These are phyloP conservation scores for Hermaeophaga mercurialis DNA, from an alignment of 2,888 invertebrate species.

Conservation along the genomic window DNA sequence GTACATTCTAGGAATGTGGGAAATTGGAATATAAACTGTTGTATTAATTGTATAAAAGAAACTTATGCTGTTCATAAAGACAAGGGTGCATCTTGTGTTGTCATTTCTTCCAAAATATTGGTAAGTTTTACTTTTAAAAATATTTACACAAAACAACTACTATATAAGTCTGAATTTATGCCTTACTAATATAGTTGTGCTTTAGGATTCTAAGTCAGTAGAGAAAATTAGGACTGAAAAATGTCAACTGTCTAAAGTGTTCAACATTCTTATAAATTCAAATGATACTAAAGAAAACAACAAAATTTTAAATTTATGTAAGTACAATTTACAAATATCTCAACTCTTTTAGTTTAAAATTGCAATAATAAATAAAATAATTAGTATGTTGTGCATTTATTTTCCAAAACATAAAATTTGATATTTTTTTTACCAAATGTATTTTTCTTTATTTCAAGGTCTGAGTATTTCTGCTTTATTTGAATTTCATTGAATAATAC, in stretches of 20 bases:
- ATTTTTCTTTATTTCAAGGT: conserved; percentile 4
- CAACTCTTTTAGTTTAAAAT: too few relatives aligned
- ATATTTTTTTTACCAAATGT: too few relatives aligned
- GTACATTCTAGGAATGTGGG: conserved; percentile 63
- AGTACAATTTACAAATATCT: conserved; percentile 24
- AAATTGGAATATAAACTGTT: conserved; percentile 66
- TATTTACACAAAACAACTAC: too few relatives aligned
- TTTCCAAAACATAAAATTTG: too few relatives aligned
- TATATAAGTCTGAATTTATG: too few relatives aligned
- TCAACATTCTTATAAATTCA: conserved; percentile 42
- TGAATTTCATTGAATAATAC: conserved; percentile 5
- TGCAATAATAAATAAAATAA: too few relatives aligned
- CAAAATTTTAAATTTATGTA: conserved; percentile 36
- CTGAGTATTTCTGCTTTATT: not conserved
- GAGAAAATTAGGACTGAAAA: conserved; percentile 19
- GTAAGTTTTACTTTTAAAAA: too few relatives aligned
- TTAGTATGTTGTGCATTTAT: too few relatives aligned
- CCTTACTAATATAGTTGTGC: not conserved
- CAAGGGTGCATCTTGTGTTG: conserved; percentile 60
- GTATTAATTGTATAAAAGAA: conserved; percentile 67
- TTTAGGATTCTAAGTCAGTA: conserved; percentile 27
- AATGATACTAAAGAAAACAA: conserved; percentile 32
- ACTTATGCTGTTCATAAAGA: conserved; percentile 68
- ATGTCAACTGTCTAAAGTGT: conserved; percentile 61
- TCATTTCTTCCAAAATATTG: conserved; percentile 64